Percentiles rank a stretch among this genome's conserved stretches.
These are phyloP conservation scores for Scaptomyza flava DNA, from an alignment of 2,888 invertebrate genomes.

Conservation along the genomic window DNA sequence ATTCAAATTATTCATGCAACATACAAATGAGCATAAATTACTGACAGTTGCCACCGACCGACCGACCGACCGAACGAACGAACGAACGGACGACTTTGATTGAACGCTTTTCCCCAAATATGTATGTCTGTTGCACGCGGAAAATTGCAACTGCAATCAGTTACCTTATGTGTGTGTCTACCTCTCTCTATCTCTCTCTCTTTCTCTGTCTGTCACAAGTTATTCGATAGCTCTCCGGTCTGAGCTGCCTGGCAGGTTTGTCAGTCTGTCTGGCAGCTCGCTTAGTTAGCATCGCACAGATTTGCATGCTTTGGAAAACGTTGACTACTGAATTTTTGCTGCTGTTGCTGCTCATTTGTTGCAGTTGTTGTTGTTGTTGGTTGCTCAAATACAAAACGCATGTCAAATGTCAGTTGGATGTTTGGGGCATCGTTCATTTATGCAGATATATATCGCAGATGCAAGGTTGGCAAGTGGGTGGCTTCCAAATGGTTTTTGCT, in stretches of 20 bases:
- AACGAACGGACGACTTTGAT: slow-evolving; percentile 68
- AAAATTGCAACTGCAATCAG: slow-evolving; percentile 49
- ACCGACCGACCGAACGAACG: slow-evolving; percentile 32
- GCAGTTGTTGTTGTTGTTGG: slow-evolving; percentile 13
- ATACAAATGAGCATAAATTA: slow-evolving; percentile 79
- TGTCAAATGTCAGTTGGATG: slow-evolving; percentile 74
- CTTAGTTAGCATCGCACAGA: slow-evolving; percentile 43
- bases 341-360: slow-evolving; percentile 46
- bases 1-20: slow-evolving; percentile 76
- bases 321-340: slow-evolving; percentile 2
- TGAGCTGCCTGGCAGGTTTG: slow-evolving; percentile 42
- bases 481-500: slow-evolving; percentile 1
- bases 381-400: slow-evolving; percentile 58
- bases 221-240: background rate
- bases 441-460: slow-evolving; percentile 63
- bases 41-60: slow-evolving; percentile 65
- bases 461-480: slow-evolving; percentile 56
- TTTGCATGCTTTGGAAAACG: slow-evolving; percentile 44
- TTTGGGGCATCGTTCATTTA: slow-evolving; percentile 16
- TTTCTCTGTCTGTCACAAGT: background rate
- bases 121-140: slow-evolving; percentile 15
- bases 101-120: slow-evolving; percentile 64
- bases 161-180: slow-evolving; percentile 14
- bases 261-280: slow-evolving; percentile 44
- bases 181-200: background rate